Percentiles rank a stretch among this genome's conserved stretches.
These are phyloP conservation scores for Drosophila affinis DNA, from an alignment of 2,888 invertebrate genomes.

Conservation along the genomic window DNA sequence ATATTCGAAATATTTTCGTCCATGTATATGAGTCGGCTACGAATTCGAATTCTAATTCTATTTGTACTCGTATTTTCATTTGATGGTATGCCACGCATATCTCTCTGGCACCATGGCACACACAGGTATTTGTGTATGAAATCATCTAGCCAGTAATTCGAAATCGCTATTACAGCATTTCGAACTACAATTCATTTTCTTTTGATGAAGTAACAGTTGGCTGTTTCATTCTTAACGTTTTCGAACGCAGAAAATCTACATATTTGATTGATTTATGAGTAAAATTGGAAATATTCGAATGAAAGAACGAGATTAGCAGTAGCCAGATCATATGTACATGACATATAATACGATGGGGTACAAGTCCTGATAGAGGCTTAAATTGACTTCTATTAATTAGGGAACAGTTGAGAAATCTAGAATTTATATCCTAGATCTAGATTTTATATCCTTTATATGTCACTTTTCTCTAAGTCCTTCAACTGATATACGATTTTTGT, in stretches of 20 bases:
- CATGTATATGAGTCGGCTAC: conserved; percentile 50
- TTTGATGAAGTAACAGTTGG: conserved; percentile 49
- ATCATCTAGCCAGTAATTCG: conserved; percentile 68
- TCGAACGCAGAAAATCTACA: conserved; percentile 17
- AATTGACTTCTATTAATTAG: neutral
- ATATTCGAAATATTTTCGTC: conserved; percentile 72
- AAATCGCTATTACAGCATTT: conserved; percentile 57
- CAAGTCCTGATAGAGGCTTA: neutral
- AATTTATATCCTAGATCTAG: neutral
- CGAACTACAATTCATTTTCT: conserved; percentile 23
- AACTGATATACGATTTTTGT: neutral
- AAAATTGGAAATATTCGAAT: neutral
- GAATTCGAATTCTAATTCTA: conserved; percentile 40
- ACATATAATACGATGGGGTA: neutral
- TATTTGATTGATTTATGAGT: conserved; percentile 18
- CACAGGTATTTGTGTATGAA: conserved; percentile 72
- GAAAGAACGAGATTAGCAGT: too few species aligned
- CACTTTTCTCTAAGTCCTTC: conserved; percentile 3
- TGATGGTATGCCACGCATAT: conserved; percentile 38
- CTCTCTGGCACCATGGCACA: conserved; percentile 5
- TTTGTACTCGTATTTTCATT: conserved; percentile 21
- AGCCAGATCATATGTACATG: neutral
- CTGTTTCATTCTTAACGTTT: conserved; percentile 14
- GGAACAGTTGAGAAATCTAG: neutral
- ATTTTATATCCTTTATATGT: conserved; percentile 13